A percentile compares a stretch with the other conserved stretches of the same genome.
Conservation (phyloP, 2,113 vertebrate genomes). For the Morone chrysops region DNA sequence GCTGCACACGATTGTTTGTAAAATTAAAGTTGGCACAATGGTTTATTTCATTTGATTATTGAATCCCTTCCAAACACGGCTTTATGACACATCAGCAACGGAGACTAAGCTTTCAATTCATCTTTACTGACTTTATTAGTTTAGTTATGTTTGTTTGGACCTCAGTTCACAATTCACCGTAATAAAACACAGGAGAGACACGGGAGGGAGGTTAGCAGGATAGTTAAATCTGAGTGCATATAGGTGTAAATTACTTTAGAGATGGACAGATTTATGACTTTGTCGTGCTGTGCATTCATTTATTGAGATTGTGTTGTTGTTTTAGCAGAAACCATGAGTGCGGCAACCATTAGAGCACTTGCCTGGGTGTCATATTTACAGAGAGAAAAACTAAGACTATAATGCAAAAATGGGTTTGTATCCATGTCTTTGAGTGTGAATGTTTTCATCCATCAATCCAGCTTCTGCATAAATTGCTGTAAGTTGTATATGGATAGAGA, state of each 20-base stretch:
- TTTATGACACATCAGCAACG: slow-evolving; percentile 45
- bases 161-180: slow-evolving; percentile 35
- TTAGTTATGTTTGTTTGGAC: slow-evolving; percentile 39
- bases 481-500: neutral
- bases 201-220: slow-evolving; percentile 5
- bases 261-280: slow-evolving; percentile 34
- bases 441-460: neutral
- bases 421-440: neutral
- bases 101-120: slow-evolving; percentile 45
- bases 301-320: slow-evolving; percentile 19
- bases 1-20: neutral
- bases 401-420: neutral
- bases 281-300: slow-evolving; percentile 20
- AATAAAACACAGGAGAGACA: slow-evolving; percentile 45
- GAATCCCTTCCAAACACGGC: slow-evolving; percentile 39
- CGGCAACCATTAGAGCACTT: neutral
- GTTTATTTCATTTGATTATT: slow-evolving; percentile 56
- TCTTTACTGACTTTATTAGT: slow-evolving; percentile 53
- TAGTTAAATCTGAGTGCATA: slow-evolving; percentile 16
- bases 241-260: slow-evolving; percentile 6
- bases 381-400: neutral
- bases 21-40: slow-evolving; percentile 44
- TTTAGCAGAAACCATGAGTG: neutral
- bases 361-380: neutral
- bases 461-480: neutral